phyloP scores from a whole-genome alignment of 2,888 invertebrate genomes.

The Sesia apiformis region DNA sequence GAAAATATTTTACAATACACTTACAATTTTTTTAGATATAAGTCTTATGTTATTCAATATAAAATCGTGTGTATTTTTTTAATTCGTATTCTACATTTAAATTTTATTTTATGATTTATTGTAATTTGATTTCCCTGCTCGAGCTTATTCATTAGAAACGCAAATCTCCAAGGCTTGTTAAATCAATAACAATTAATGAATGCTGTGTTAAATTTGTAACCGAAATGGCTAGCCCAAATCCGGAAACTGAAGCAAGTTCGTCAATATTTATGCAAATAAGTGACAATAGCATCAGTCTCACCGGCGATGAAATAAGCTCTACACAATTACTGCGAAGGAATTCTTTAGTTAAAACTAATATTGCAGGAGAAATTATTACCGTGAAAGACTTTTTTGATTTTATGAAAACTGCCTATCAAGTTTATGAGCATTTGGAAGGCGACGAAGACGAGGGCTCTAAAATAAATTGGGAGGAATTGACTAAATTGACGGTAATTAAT shows the following conservation, averaged over 20 bases:
- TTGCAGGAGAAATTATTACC: slow-evolving; percentile 76
- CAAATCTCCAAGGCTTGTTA: no score
- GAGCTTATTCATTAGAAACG: no score
- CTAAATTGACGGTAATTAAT: slow-evolving; percentile 61
- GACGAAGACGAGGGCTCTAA: slow-evolving; percentile 54
- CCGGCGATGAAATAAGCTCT: slow-evolving; percentile 24
- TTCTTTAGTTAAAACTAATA: slow-evolving; percentile 25
- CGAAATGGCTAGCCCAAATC: slow-evolving; percentile 48
- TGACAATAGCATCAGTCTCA: slow-evolving; percentile 21
- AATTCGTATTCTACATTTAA: no score
- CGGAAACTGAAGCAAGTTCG: slow-evolving; percentile 35
- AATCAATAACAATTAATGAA: no score
- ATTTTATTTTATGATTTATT: no score
- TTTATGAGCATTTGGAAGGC: slow-evolving; percentile 65
- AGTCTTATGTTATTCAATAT: no score
- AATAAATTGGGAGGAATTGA: slow-evolving; percentile 69
- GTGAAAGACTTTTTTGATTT: slow-evolving; percentile 82
- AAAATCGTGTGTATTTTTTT: no score
- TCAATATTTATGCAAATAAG: slow-evolving; percentile 57
- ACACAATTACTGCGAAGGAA: slow-evolving; percentile 24
- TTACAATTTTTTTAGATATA: no score
- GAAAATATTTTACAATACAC: no score
- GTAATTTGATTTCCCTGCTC: no score
- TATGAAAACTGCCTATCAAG: slow-evolving; percentile 82
- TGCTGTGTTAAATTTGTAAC: no score